Percentiles rank a stretch among this genome's conserved stretches.
These are phyloP conservation scores for Cylas formicarius DNA, from an alignment of 1,140 invertebrate genomes.

Conservation along the genomic window DNA sequence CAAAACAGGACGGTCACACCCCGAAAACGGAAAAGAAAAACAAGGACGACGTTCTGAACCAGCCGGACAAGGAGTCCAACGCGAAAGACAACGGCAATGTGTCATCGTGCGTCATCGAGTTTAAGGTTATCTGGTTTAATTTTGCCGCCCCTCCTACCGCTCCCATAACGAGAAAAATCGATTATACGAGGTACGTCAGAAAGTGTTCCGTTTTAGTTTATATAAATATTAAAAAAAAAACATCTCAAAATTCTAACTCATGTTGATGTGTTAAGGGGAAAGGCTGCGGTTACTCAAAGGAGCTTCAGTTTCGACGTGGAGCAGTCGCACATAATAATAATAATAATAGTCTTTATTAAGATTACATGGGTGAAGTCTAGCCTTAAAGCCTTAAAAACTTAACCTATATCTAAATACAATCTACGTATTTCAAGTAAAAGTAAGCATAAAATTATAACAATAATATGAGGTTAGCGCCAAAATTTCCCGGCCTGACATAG, in stretches of 20 bases:
- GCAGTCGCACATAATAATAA: too few relatives aligned
- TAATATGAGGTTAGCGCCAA: too few relatives aligned
- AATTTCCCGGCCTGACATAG: too few relatives aligned
- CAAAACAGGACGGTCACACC: slow-evolving; percentile 15
- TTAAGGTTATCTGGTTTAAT: slow-evolving; percentile 93
- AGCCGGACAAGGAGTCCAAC: slow-evolving; percentile 16
- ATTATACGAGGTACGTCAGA: slow-evolving; percentile 70
- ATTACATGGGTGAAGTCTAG: too few relatives aligned
- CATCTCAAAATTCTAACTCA: slow-evolving; percentile 3
- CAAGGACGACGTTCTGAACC: slow-evolving; percentile 13
- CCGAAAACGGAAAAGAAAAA: slow-evolving; percentile 27
- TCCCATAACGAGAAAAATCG: slow-evolving; percentile 90
- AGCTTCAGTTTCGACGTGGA: too few relatives aligned
- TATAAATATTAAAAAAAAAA: slow-evolving; percentile 1
- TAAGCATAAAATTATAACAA: too few relatives aligned
- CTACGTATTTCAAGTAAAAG: too few relatives aligned
- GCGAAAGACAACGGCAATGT: slow-evolving; percentile 57
- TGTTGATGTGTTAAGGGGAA: slow-evolving; percentile 5
- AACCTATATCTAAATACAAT: too few relatives aligned
- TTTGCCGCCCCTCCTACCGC: slow-evolving; percentile 93
- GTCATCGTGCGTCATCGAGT: slow-evolving; percentile 75
- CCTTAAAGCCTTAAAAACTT: too few relatives aligned
- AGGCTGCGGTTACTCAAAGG: too few relatives aligned
- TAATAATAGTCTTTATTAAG: too few relatives aligned
- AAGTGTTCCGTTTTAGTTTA: not conserved